Percentiles rank a stretch among this genome's conserved stretches.
These are phyloP conservation scores for Pithys albifrons DNA, from an alignment of 2,113 vertebrate genomes.

Conservation along the genomic window DNA sequence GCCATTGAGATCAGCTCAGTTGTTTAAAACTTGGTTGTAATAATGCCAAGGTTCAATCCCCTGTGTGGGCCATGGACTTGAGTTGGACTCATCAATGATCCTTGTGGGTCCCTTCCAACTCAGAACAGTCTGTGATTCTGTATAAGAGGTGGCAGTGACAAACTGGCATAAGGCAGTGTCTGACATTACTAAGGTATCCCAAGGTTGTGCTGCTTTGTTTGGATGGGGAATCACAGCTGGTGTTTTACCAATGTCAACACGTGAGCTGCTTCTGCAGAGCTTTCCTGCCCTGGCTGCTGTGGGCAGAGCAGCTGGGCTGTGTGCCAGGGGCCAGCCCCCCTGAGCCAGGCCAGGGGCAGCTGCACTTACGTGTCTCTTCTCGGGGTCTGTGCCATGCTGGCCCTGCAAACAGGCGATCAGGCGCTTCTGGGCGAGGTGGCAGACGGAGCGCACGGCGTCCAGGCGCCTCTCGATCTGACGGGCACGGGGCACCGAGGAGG, in stretches of 20 bases:
- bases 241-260: background rate
- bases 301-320: background rate
- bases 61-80: no score
- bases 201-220: background rate
- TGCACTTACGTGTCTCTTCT: conserved; percentile 91
- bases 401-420: conserved; percentile 90
- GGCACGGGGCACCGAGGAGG: background rate
- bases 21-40: no score
- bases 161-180: background rate
- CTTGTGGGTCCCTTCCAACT: no score
- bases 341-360: background rate
- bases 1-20: no score
- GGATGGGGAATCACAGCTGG: background rate
- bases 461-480: conserved; percentile 91
- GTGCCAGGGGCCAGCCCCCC: background rate
- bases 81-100: no score
- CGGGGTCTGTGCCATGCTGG: conserved; percentile 88
- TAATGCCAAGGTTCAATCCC: no score
- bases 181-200: background rate
- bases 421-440: conserved; percentile 92
- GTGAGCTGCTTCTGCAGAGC: background rate
- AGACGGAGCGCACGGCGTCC: conserved; percentile 89
- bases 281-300: background rate
- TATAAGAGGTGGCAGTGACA: no score
- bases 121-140: no score